phyloP scores from a whole-genome alignment of 2,888 invertebrate genomes.

The Metacarcinus magister region DNA sequence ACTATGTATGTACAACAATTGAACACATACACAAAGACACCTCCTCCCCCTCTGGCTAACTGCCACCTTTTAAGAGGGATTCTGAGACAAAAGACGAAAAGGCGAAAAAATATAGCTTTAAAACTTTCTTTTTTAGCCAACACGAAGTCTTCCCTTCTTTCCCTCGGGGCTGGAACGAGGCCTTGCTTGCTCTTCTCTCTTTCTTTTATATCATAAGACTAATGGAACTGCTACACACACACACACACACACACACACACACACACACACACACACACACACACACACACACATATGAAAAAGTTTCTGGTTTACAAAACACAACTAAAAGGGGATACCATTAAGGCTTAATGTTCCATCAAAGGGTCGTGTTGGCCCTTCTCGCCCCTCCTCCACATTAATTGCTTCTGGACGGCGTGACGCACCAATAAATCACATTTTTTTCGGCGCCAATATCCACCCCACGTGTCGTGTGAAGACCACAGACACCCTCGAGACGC shows the following conservation, averaged over 20 bases:
- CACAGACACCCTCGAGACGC: not conserved
- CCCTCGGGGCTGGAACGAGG: too few relatives aligned
- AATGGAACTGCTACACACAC: not conserved
- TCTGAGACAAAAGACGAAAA: not conserved
- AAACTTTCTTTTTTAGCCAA: not conserved
- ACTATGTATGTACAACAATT: not conserved
- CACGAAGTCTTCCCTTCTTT: not conserved
- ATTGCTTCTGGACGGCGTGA: not conserved
- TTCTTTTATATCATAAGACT: not conserved
- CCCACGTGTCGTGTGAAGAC: not conserved
- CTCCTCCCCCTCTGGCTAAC: not conserved
- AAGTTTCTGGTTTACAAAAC: not conserved
- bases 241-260: not conserved
- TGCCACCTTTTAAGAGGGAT: not conserved
- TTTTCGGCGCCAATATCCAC: not conserved
- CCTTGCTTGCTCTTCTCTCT: not conserved
- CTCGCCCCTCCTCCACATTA: not conserved
- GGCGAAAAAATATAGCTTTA: not conserved
- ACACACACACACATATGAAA: not conserved
- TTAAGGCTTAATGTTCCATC: not conserved
- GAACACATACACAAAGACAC: not conserved
- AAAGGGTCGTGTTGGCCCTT: not conserved
- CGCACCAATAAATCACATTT: not conserved
- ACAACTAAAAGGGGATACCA: not conserved
- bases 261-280: not conserved